phyloP scores from a whole-genome alignment of 2,113 vertebrate species.

The human (Homo sapiens) region DNA sequence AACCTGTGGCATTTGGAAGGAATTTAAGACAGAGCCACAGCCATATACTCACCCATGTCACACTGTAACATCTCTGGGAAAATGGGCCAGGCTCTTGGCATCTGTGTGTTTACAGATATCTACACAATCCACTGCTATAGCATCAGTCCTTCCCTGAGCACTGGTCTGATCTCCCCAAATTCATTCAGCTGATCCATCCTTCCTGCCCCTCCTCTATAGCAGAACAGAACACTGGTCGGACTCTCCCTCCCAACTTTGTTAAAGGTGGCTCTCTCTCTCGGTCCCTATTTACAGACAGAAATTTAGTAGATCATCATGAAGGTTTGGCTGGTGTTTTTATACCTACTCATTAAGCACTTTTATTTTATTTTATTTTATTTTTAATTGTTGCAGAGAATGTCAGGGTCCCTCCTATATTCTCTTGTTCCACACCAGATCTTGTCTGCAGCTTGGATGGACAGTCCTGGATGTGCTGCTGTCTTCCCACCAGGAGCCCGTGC shows the following conservation, averaged over 20 bases:
- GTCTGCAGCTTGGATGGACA: background rate
- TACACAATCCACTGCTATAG: background rate
- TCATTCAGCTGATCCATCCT: background rate
- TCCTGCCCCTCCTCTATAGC: background rate
- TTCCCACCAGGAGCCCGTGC: background rate
- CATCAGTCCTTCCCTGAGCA: background rate
- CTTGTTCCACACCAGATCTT: background rate
- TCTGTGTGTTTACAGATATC: background rate
- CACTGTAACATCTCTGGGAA: background rate
- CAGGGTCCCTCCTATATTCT: background rate
- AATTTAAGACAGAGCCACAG: background rate
- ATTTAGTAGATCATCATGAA: background rate
- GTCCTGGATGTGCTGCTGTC: background rate
- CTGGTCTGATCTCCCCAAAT: background rate
- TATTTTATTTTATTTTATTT: background rate
- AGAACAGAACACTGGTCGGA: background rate
- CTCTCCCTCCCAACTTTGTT: background rate
- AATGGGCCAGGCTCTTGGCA: background rate
- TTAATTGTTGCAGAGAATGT: background rate
- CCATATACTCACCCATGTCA: background rate
- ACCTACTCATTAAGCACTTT: background rate
- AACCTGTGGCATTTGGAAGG: background rate
- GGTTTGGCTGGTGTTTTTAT: background rate
- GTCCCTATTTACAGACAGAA: conserved; percentile 1
- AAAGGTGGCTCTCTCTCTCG: background rate